phyloP scores from a whole-genome alignment of 2,888 invertebrate species.

The Sinotaia quadrata region DNA sequence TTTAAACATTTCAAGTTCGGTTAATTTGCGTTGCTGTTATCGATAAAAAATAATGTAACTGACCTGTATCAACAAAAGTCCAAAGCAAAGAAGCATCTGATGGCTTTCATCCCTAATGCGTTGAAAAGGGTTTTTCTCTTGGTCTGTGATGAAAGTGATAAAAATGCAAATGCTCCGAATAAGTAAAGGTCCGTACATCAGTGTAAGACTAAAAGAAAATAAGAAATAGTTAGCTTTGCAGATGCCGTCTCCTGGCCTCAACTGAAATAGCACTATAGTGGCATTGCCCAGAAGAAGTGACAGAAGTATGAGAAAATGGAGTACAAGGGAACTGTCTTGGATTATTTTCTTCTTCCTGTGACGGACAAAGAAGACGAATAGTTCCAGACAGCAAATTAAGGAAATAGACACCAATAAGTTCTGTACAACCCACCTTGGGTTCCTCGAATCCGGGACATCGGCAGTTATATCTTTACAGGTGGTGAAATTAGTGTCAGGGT shows the following conservation, averaged over 20 bases:
- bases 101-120: background rate
- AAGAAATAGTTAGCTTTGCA: conserved; percentile 38
- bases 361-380: conserved; percentile 28
- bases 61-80: conserved; percentile 9
- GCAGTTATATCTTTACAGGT: conserved; percentile 31
- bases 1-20: too few relatives aligned
- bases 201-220: conserved; percentile 42
- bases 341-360: conserved; percentile 47
- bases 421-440: conserved; percentile 26
- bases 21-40: too few relatives aligned
- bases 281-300: conserved; percentile 53
- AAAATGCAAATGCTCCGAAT: conserved; percentile 45
- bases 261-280: conserved; percentile 44
- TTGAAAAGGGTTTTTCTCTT: conserved; percentile 37
- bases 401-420: conserved; percentile 20
- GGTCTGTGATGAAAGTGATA: conserved; percentile 44
- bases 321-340: conserved; percentile 58
- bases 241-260: conserved; percentile 37
- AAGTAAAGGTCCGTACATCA: conserved; percentile 47
- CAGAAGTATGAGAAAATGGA: conserved; percentile 55
- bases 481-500: conserved; percentile 29
- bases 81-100: conserved; percentile 6
- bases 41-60: too few relatives aligned
- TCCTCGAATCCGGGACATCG: conserved; percentile 13
- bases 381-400: background rate